These are phyloP conservation scores for Athalia cordata DNA, from an alignment of 2,888 invertebrate genomes.

Conservation along the genomic window DNA sequence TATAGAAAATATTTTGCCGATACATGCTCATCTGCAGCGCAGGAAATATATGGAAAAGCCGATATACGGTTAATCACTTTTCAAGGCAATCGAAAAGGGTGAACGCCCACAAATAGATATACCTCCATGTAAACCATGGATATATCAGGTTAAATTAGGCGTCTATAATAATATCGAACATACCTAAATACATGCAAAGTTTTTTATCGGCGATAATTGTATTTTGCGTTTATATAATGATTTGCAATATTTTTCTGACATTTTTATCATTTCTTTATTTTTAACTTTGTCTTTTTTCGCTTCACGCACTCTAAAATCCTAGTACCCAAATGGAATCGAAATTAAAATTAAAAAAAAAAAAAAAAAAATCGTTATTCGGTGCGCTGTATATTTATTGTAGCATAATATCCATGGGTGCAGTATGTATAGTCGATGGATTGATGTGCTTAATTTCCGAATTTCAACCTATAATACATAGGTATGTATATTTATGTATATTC, in stretches of 20 bases:
- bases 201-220: background rate
- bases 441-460: no score
- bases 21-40: background rate
- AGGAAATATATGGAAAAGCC: background rate
- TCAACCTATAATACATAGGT: no score
- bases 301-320: no score
- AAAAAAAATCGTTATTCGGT: no score
- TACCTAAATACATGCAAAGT: background rate
- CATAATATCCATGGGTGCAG: no score
- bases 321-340: no score
- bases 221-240: background rate
- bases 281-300: background rate
- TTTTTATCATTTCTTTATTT: background rate
- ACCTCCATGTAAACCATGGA: no score
- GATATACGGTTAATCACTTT: constrained; percentile 22
- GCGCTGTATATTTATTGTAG: no score
- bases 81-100: background rate
- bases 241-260: background rate
- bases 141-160: no score
- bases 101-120: background rate
- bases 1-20: constrained; percentile 26
- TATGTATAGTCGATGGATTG: no score
- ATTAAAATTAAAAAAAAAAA: no score
- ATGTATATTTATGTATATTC: background rate
- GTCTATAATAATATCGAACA: background rate